Conservation (phyloP, 2,888 invertebrate genomes). For the Epirrita christyi region DNA sequence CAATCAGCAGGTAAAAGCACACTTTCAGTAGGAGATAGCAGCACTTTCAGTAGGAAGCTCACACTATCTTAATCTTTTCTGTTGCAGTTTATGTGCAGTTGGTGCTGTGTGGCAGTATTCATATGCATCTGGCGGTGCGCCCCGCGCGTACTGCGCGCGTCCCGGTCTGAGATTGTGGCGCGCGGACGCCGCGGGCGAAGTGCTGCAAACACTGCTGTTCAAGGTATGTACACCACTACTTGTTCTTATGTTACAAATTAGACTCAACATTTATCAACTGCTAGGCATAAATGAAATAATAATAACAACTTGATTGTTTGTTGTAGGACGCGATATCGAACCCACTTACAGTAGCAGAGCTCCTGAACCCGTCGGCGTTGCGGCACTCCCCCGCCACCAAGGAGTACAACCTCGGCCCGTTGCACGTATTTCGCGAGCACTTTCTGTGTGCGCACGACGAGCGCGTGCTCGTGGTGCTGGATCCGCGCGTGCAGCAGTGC, state of each 20-base stretch:
- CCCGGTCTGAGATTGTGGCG: conserved; percentile 95
- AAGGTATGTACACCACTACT: conserved; percentile 84
- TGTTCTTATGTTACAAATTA: too few relatives aligned
- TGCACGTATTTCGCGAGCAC: conserved; percentile 88
- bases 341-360: conserved; percentile 87
- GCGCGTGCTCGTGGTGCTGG: conserved; percentile 89
- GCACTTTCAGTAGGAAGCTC: too few relatives aligned
- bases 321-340: conserved; percentile 76
- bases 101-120: conserved; percentile 84
- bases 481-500: conserved; percentile 88
- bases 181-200: conserved; percentile 89
- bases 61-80: too few relatives aligned
- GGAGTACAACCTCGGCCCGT: conserved; percentile 72
- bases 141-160: conserved; percentile 89
- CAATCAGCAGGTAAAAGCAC: too few relatives aligned
- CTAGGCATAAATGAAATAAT: too few relatives aligned
- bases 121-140: conserved; percentile 82
- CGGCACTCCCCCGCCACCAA: conserved; percentile 45
- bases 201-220: conserved; percentile 93
- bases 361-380: conserved; percentile 87
- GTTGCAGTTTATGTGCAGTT: conserved; percentile 64
- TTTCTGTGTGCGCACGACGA: conserved; percentile 91
- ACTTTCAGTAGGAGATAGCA: too few relatives aligned
- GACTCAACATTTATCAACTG: too few relatives aligned
- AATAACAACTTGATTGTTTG: too few relatives aligned